phyloP scores from a whole-genome alignment of 2,888 invertebrate genomes.

The Odontothrips loti region DNA sequence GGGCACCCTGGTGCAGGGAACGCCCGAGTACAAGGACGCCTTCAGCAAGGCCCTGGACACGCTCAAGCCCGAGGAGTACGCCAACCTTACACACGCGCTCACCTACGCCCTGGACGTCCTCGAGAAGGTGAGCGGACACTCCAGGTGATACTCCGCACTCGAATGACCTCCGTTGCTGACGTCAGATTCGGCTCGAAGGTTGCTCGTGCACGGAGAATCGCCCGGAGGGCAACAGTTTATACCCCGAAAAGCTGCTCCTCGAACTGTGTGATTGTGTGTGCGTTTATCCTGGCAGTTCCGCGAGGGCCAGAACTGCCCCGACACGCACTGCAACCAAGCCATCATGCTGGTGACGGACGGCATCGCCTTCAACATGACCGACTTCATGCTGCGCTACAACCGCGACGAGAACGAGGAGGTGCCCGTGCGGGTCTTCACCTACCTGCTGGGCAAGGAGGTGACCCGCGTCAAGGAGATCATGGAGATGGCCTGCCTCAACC shows the following conservation, averaged over 20 bases:
- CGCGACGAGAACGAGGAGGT: conserved; percentile 65
- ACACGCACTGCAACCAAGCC: conserved; percentile 81
- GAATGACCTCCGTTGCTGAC: too few relatives aligned
- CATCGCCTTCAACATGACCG: conserved; percentile 79
- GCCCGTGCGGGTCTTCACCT: conserved; percentile 91
- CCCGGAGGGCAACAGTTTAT: too few relatives aligned
- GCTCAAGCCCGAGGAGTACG: conserved; percentile 69
- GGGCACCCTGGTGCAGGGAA: conserved; percentile 78
- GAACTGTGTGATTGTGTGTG: too few relatives aligned
- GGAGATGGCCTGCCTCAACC: conserved; percentile 93
- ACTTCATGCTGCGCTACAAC: conserved; percentile 79
- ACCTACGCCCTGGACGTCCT: conserved; percentile 78
- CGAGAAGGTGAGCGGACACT: conserved; percentile 55
- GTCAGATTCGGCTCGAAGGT: too few relatives aligned
- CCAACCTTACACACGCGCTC: conserved; percentile 79
- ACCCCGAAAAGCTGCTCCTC: too few relatives aligned
- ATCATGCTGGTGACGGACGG: conserved; percentile 97
- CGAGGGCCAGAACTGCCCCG: conserved; percentile 48
- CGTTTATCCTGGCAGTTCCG: conserved; percentile 48
- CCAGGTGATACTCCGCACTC: too few relatives aligned
- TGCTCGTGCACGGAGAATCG: too few relatives aligned
- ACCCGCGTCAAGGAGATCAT: conserved; percentile 82
- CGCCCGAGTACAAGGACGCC: conserved; percentile 73
- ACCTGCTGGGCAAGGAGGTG: conserved; percentile 90
- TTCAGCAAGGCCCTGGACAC: conserved; percentile 66